These are phyloP conservation scores for Suricata suricatta DNA, from an alignment of 2,113 vertebrate species.

Conservation along the genomic window DNA sequence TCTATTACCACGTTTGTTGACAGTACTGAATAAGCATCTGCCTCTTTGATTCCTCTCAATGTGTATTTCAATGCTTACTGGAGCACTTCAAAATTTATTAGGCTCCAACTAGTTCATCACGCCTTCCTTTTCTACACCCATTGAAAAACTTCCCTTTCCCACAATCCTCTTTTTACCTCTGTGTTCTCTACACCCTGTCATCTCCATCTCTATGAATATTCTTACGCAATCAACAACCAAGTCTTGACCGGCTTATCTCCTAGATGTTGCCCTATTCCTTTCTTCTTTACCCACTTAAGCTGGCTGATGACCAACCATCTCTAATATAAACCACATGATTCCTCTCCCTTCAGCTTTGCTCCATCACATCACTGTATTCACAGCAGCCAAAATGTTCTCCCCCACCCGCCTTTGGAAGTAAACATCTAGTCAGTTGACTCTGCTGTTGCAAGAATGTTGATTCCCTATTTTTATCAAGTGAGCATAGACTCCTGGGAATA, in stretches of 20 bases:
- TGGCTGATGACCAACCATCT: not conserved
- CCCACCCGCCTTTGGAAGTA: not conserved
- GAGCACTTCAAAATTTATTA: not conserved
- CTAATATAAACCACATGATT: not conserved
- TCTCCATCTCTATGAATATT: not conserved
- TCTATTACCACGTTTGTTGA: not conserved
- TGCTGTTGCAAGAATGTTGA: not conserved
- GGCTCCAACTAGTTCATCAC: not conserved
- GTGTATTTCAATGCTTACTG: not conserved
- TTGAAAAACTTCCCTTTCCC: not conserved
- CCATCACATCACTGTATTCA: not conserved
- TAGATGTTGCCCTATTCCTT: not conserved
- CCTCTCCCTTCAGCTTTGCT: not conserved
- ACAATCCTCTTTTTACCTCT: not conserved
- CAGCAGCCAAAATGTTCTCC: not conserved
- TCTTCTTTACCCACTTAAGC: not conserved
- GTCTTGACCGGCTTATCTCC: not conserved
- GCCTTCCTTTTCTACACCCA: not conserved
- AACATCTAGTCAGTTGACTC: not conserved
- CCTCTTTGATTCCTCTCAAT: not conserved
- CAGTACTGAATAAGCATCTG: not conserved
- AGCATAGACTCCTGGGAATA: not conserved
- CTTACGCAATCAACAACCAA: not conserved
- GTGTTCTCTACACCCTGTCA: not conserved
- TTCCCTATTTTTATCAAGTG: not conserved